Base-by-base conservation (phyloP, 2,888 invertebrate species). In the Macaria notata region DNA sequence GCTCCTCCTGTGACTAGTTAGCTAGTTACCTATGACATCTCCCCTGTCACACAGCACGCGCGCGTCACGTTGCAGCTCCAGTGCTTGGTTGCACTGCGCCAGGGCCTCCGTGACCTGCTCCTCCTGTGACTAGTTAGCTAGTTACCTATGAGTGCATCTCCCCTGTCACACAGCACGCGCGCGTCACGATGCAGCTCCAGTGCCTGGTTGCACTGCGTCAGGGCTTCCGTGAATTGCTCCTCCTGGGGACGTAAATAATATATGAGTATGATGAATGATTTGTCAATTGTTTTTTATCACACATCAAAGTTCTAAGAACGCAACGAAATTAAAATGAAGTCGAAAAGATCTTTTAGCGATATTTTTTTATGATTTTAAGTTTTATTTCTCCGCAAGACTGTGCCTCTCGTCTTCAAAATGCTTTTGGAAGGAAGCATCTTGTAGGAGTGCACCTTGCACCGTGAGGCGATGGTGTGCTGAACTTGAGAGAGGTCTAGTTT, bases 1-100 rank as follows among this genome's bases (percentile, higher is more conserved):
- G 93, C 69, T 96, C 96, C 68, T 95, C 95, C 85, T 95, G 90
- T 19, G 9, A 19, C 19, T 19, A 19, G 19, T 19, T 19, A 19
- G 19, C 19, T 2, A 19, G 19, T 19, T 19, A 19, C 19, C 94
- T 39, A 99, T 86, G 81, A 98, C 98, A 73, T 99, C 99, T 0
- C 96, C 99, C 65, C 96, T 94, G 86, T 98, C 98, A 86, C 98
- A 98, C 65, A 96, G 93, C 55, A 96, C 91, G 58, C 94, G 93
- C 9, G 96, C 93, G 75, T 97, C 96, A 39, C 94, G 93, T 71
- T 93, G 94, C 61, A 96, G 92, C 61, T 94, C 93, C 55, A 99
- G 85, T 31, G 98, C 98, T 49, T 94, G 93, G 48, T 94, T 93
- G 84, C 99, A 99, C 53, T 94, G 92, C 19, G 90, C 78, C 57